Conservation (phyloP, 2,797 vertebrate genomes). For the Anas georgica region DNA sequence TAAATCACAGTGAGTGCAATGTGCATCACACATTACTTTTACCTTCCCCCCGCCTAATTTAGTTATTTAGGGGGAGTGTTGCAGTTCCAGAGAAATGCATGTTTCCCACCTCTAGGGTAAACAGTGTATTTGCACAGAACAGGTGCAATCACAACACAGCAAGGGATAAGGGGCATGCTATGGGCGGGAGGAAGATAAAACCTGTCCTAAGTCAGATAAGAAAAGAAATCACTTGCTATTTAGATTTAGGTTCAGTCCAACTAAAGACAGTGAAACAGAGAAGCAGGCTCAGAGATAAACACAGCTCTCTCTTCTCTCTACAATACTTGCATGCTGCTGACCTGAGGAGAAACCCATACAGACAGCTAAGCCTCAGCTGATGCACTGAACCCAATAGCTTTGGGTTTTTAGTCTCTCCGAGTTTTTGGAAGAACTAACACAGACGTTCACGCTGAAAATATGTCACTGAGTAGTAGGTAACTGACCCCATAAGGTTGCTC, state of each 20-base stretch:
- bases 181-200: conserved; percentile 4
- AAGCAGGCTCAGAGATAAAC: background rate
- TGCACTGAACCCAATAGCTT: background rate
- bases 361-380: background rate
- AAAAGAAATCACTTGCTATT: conserved; percentile 10
- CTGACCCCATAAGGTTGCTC: background rate
- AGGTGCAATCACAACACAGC: background rate
- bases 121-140: conserved; percentile 10
- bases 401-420: accelerated
- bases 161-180: background rate
- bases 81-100: background rate
- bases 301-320: background rate
- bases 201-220: background rate
- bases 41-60: background rate
- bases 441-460: background rate
- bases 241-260: background rate
- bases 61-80: background rate
- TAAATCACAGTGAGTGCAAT: background rate
- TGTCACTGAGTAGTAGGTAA: background rate
- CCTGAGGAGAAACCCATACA: background rate
- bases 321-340: background rate
- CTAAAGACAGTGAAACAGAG: background rate
- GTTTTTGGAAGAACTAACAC: background rate
- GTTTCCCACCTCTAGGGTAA: conserved; percentile 29
- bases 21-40: background rate